Evolutionary conservation across 2,888 invertebrate species (phyloP).

Genomic region (Diloba caeruleocephala): DNA sequence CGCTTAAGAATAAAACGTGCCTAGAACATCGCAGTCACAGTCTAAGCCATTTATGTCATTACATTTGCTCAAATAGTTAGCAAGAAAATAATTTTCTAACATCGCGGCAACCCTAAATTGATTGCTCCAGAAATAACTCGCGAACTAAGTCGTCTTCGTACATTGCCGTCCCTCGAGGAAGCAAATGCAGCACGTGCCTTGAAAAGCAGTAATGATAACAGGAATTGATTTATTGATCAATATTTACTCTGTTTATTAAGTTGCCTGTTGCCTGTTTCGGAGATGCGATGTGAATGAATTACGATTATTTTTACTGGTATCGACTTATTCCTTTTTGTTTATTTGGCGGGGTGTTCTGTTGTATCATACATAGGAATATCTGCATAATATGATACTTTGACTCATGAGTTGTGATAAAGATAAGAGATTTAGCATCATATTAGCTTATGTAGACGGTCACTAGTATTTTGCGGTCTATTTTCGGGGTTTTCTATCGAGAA

Average conservation of each 20-base stretch:
- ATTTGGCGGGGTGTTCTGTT: not conserved
- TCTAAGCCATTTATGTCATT: too few relatives aligned
- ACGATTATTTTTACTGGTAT: conserved; percentile 5
- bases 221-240: conserved; percentile 53
- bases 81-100: too few relatives aligned
- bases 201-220: conserved; percentile 54
- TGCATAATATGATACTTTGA: too few relatives aligned
- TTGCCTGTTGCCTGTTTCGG: conserved; percentile 7
- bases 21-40: too few relatives aligned
- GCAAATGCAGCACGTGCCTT: conserved; percentile 47
- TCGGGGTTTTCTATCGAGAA: too few relatives aligned
- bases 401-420: too few relatives aligned
- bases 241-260: conserved; percentile 30
- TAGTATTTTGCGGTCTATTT: too few relatives aligned
- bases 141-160: conserved; percentile 39
- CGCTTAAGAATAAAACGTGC: too few relatives aligned
- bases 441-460: too few relatives aligned
- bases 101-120: conserved; percentile 36
- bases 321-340: conserved; percentile 7
- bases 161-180: conserved; percentile 45
- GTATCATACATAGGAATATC: too few relatives aligned
- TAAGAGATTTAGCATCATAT: too few relatives aligned
- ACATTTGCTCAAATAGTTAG: too few relatives aligned
- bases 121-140: conserved; percentile 48
- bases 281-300: conserved; percentile 19